Evolutionary conservation across 2,113 vertebrate genomes (phyloP), one percentile per base, ranked within the genome.

Genomic region (Kryptolebias marmoratus): DNA sequence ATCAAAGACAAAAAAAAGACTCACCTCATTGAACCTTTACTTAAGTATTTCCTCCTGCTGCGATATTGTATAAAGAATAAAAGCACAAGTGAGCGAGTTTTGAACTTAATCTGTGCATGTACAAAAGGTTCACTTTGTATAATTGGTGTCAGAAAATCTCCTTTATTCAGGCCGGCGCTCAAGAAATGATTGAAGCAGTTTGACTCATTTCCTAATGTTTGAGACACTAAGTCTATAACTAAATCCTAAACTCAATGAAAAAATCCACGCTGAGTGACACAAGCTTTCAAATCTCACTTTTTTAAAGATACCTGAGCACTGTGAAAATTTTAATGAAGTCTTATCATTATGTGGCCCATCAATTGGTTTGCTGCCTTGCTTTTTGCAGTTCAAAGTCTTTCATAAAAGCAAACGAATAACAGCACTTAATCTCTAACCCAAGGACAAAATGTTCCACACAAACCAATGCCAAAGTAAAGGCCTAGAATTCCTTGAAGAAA

Each of bases 341-440:
- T 56, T 50, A 68, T 54, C 64, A 60, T 32, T 13, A 47, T 52
- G 56, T 27, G 66, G 74, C 56, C 12, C 64, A 76, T 78, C n/a
- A 81, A 47, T 36, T n/a, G 13, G 36, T 49, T 68, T 11, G 61
- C 57, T 39, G 15, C 22, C 58, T 60, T 31, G 56, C 16, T 42
- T 68, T 59, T 66, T 53, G 44, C 15, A 44, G 4, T 1, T 0
- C 7, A 66, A 1, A 11, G 32, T 57, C 15, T 57, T 63, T 70
- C 53, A 74, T 62, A 57, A 53, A 82, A 65, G 44, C 68, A 50
- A 69, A 49, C 28, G 45, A 56, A n/a, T 28, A 58, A 36, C 4
- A 22, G 62, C n/a, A 7, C 47, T n/a, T 32, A 57, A n/a, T 52
- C 9, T 71, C 18, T 39, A 16, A 15, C 28, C 12, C 47, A 66